phyloP scores from a whole-genome alignment of 2,888 invertebrate species.

The Limenitis camilla region DNA sequence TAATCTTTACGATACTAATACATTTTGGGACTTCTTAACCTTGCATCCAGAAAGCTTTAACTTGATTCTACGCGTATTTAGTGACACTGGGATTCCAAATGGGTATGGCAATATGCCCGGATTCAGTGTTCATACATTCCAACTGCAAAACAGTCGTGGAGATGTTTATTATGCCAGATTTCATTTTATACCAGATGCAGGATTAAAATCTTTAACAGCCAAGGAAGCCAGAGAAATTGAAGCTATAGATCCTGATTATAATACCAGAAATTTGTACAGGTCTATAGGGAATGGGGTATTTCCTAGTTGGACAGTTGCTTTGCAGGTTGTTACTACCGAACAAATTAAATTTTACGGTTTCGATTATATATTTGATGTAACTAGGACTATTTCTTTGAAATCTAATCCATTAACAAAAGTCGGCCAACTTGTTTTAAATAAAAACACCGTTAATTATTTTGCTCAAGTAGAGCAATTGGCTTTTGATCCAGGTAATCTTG shows the following conservation, averaged over 20 bases:
- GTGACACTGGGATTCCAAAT: slow-evolving; percentile 90
- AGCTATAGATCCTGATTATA: slow-evolving; percentile 87
- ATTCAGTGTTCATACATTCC: slow-evolving; percentile 92
- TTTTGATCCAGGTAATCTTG: slow-evolving; percentile 88
- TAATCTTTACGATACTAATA: slow-evolving; percentile 77
- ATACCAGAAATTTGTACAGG: slow-evolving; percentile 80
- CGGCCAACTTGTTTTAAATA: slow-evolving; percentile 86
- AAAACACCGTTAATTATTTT: slow-evolving; percentile 92
- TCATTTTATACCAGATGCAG: slow-evolving; percentile 90
- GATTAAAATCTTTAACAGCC: slow-evolving; percentile 81
- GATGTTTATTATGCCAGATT: slow-evolving; percentile 87
- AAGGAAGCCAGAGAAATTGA: slow-evolving; percentile 77
- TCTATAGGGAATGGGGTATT: slow-evolving; percentile 29
- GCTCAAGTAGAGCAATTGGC: slow-evolving; percentile 93
- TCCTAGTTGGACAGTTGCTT: slow-evolving; percentile 83
- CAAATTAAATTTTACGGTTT: slow-evolving; percentile 83
- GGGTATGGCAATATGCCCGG: slow-evolving; percentile 93
- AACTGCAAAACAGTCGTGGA: slow-evolving; percentile 82
- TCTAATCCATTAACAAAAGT: slow-evolving; percentile 88
- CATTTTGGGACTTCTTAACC: slow-evolving; percentile 73
- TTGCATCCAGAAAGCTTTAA: slow-evolving; percentile 79
- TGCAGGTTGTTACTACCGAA: slow-evolving; percentile 87
- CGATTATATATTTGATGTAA: slow-evolving; percentile 90
- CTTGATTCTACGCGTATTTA: slow-evolving; percentile 81
- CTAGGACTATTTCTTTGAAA: slow-evolving; percentile 85